Base-by-base conservation (phyloP, 2,113 vertebrate genomes). In the Archilochus colubris region DNA sequence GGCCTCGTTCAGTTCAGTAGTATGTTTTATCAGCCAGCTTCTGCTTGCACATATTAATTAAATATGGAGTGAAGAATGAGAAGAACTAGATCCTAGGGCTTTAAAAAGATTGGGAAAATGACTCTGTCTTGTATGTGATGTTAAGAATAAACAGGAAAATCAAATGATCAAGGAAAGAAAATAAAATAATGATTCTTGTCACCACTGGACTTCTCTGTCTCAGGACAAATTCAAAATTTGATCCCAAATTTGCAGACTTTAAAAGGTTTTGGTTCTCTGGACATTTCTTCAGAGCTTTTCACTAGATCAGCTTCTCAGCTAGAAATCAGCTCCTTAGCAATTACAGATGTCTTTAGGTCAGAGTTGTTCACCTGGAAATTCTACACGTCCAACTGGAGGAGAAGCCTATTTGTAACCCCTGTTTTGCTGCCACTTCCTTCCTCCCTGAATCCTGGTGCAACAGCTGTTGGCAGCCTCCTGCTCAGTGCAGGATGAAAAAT, bases 1-100 rank as follows among this genome's bases (percentile, higher is more conserved):
- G 36, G 90, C 78, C 40, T 79, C 87, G 85, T 93, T 91, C 86
- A 64, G 36, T 68, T 91, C 81, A 79, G 66, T 21, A 73, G 50
- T 9, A 33, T 58, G 43, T 91, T 89, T 79, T 72, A 94, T 92
- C 87, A 89, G 82, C 38, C 50, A 82, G 7, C 46, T 79, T 91
- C 63, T 96, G 62, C 74, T 84, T 78, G 19, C 66, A 92, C 46
- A 33, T 93, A 86, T 75, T 81, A 91, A 91, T 88, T 89, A 92
- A 91, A 92, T 25, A 73, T 36, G 82, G 50, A 87, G 27, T 72
- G 88, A 96, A 92, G n/a, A 64, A 73, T 63, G 57, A 95, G 28
- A 19, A 85, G 63, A 94, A 89, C 58, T 89, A 62, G 72, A 83
- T 88, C 61, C 64, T 88, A 33, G 25, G 22, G 33, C 24, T 8